Base-by-base conservation (phyloP, 1,140 invertebrate species). In the Drosophila tani region DNA sequence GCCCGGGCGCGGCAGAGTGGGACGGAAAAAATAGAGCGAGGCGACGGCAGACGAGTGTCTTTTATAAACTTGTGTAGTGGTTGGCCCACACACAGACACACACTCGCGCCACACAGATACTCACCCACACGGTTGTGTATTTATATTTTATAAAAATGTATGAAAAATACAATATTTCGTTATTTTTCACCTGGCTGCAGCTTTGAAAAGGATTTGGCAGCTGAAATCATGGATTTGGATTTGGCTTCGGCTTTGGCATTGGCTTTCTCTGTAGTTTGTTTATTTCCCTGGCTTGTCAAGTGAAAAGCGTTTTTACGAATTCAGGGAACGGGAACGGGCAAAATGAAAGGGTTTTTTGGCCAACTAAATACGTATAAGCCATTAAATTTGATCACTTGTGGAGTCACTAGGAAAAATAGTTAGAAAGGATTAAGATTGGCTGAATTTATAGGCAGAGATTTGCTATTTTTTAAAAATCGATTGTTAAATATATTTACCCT, bases 101-200 rank as follows among this genome's bases (percentile, higher is more conserved):
- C 24, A 19, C n/a, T 9, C 32, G 27, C 6, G 27, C 8, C n/a
- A 24, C 27, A 35, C 40, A 35, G 38, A 75, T 11, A 15, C 43
- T 14, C 35, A 19, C 32, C 24, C 49, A 55, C 27, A 27, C 47
- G 29, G 11, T 3, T 51, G 67, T 60, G 50, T 78, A 78, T 78
- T 69, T 79, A 71, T 79, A 79, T 79, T 79, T 79, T 58, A 79
- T 65, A 79, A 64, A 79, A 66, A 66, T 69, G 43, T 65, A 79
- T 81, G 68, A 62, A 79, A 79, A 79, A 79, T 79, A 79, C 53
- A 71, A 73, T 65, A 58, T 80, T 83, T 82, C 55, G 73, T 88
- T 88, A 81, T 88, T 88, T 85, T 90, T 81, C 79, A 79, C 81
- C 85, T 85, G 85, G 60, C 53, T 90, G 79, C 55, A 82, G 85